phyloP scores from a whole-genome alignment of 2,888 invertebrate species.

The Drosophila differens region DNA sequence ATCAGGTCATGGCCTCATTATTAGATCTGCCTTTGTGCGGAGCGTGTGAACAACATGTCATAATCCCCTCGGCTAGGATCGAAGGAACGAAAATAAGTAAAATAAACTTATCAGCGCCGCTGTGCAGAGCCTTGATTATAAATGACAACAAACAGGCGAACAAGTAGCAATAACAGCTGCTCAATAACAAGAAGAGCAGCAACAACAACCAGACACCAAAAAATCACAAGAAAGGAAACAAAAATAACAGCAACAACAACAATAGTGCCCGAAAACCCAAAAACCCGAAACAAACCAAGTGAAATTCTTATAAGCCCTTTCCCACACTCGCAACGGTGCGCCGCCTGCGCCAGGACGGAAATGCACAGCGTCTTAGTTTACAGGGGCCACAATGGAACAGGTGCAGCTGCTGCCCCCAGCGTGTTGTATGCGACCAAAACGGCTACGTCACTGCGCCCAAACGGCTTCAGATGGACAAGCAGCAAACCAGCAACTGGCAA shows the following conservation, averaged over 20 bases:
- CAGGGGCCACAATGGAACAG: slow-evolving; percentile 62
- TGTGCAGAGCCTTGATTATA: slow-evolving; percentile 75
- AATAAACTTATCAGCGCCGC: slow-evolving; percentile 75
- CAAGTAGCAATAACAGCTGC: slow-evolving; percentile 76
- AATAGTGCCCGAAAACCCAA: slow-evolving; percentile 59
- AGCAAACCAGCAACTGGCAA: slow-evolving; percentile 52
- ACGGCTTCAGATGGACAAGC: slow-evolving; percentile 66
- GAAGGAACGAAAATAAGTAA: slow-evolving; percentile 33
- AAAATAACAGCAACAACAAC: slow-evolving; percentile 54
- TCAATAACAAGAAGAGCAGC: slow-evolving; percentile 40
- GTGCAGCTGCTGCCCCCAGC: slow-evolving; percentile 62
- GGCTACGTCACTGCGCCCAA: slow-evolving; percentile 69
- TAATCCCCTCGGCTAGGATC: slow-evolving; percentile 65
- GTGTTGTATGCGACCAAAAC: slow-evolving; percentile 13
- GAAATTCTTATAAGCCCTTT: slow-evolving; percentile 80
- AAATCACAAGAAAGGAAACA: slow-evolving; percentile 66
- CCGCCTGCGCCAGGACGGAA: slow-evolving; percentile 78
- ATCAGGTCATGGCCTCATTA: slow-evolving; percentile 79
- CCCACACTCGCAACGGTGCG: slow-evolving; percentile 76
- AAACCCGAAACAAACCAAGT: slow-evolving; percentile 73
- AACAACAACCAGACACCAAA: slow-evolving; percentile 55
- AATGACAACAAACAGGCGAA: slow-evolving; percentile 78
- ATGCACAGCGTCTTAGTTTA: slow-evolving; percentile 73
- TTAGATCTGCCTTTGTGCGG: slow-evolving; percentile 65
- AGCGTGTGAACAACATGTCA: slow-evolving; percentile 77